These are phyloP conservation scores for Cephalopachus bancanus DNA, from an alignment of 2,797 vertebrate genomes.

Conservation along the genomic window DNA sequence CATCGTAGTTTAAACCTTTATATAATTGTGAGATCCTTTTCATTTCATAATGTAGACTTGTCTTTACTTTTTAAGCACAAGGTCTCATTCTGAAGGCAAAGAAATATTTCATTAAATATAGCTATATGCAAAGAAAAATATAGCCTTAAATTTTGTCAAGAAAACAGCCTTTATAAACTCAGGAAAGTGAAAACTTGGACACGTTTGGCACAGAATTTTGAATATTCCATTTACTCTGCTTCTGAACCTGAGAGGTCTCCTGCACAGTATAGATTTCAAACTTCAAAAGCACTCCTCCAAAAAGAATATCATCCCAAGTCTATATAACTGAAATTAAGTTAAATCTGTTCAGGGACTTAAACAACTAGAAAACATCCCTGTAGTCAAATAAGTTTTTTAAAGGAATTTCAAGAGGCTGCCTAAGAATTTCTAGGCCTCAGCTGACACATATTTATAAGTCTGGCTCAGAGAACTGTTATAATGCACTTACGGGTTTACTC, in stretches of 20 bases:
- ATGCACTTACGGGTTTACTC: slow-evolving; percentile 30
- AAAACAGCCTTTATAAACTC: slow-evolving; percentile 60
- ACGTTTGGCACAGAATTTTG: slow-evolving; percentile 81
- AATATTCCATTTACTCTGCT: slow-evolving; percentile 81
- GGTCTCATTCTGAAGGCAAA: slow-evolving; percentile 71
- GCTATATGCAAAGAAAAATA: slow-evolving; percentile 65
- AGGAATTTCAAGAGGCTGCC: slow-evolving; percentile 64
- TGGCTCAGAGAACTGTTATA: slow-evolving; percentile 53
- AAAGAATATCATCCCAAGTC: slow-evolving; percentile 54
- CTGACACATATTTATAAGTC: slow-evolving; percentile 54
- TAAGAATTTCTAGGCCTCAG: slow-evolving; percentile 28
- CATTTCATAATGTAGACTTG: slow-evolving; percentile 54
- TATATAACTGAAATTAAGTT: slow-evolving; percentile 69
- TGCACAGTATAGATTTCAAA: slow-evolving; percentile 71
- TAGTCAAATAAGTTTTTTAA: slow-evolving; percentile 64
- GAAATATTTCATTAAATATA: slow-evolving; percentile 53
- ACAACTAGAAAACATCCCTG: slow-evolving; percentile 58
- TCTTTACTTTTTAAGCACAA: slow-evolving; percentile 72
- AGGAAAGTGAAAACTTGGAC: slow-evolving; percentile 60
- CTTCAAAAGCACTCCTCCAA: slow-evolving; percentile 77
- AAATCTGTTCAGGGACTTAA: slow-evolving; percentile 66
- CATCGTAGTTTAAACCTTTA: slow-evolving; percentile 82
- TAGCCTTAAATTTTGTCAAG: slow-evolving; percentile 55
- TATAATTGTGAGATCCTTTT: slow-evolving; percentile 81
- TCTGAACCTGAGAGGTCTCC: slow-evolving; percentile 81